A percentile compares a stretch with the other conserved stretches of the same genome.
Conservation (phyloP, 1,140 invertebrate genomes). For the Neodiprion lecontei region DNA sequence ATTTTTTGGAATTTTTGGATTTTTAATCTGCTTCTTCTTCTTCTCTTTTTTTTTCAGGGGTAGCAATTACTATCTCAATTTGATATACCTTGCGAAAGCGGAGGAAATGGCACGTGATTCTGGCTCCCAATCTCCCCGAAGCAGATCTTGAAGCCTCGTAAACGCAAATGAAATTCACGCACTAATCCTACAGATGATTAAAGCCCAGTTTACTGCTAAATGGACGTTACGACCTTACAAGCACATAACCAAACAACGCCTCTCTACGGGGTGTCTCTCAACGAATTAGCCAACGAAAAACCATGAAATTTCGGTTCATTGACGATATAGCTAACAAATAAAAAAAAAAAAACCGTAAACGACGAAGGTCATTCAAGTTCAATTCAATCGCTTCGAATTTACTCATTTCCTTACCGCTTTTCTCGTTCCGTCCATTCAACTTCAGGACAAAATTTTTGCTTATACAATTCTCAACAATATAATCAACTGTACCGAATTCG, state of each 20-base stretch:
- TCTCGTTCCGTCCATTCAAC: no score
- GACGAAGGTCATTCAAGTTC: no score
- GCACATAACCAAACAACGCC: constrained; percentile 2
- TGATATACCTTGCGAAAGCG: constrained; percentile 28
- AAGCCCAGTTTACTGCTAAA: constrained; percentile 43
- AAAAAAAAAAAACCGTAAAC: no score
- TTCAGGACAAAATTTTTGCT: no score
- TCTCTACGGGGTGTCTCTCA: neutral
- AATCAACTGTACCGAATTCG: no score
- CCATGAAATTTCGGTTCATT: no score
- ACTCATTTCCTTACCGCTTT: no score
- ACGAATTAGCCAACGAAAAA: no score
- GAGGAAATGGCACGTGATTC: constrained; percentile 33
- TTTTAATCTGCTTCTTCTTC: constrained; percentile 25
- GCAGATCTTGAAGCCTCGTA: constrained; percentile 59
- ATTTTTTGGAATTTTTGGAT: neutral
- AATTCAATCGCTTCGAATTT: no score
- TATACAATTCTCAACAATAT: no score
- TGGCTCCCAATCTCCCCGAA: constrained; percentile 32
- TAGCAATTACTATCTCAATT: neutral
- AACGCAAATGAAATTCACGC: constrained; percentile 59
- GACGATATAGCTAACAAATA: no score
- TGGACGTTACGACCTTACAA: constrained; percentile 3
- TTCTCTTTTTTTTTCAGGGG: neutral
- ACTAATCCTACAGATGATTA: constrained; percentile 53